phyloP scores from a whole-genome alignment of 2,888 invertebrate species.

The Leucania comma region DNA sequence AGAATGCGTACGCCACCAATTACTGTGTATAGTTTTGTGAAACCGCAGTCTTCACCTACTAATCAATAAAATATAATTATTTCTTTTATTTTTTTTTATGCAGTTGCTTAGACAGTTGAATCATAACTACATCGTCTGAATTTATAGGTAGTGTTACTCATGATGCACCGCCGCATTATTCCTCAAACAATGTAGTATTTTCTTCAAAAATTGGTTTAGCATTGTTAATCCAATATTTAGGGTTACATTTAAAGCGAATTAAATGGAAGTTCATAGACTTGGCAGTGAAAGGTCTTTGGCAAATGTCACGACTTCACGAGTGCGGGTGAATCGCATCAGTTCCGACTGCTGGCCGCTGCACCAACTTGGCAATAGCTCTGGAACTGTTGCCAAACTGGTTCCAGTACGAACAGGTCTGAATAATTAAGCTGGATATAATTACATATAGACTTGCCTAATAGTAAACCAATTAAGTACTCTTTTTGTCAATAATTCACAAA shows the following conservation, averaged over 20 bases:
- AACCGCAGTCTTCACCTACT: constrained; percentile 6
- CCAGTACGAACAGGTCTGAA: constrained; percentile 33
- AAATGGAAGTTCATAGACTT: constrained; percentile 56
- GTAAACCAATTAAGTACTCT: neutral
- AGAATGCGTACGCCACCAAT: neutral
- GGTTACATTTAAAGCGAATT: constrained; percentile 50
- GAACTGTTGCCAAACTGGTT: constrained; percentile 54
- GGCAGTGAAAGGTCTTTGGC: constrained; percentile 54
- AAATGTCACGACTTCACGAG: constrained; percentile 51
- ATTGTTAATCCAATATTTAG: constrained; percentile 44
- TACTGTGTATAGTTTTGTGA: neutral
- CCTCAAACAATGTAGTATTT: constrained; percentile 25
- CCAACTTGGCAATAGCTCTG: constrained; percentile 38
- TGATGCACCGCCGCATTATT: constrained; percentile 2
- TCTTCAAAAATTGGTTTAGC: constrained; percentile 32
- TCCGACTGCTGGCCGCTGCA: constrained; percentile 46
- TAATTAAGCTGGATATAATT: constrained; percentile 25
- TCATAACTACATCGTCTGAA: constrained; percentile 3
- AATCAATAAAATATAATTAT: neutral
- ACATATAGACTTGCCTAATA: constrained; percentile 21
- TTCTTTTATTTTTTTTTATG: neutral
- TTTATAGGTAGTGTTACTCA: constrained; percentile 15
- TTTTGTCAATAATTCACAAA: neutral
- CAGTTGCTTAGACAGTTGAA: constrained; percentile 20
- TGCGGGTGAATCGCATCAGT: constrained; percentile 66